Evolutionary conservation across 2,113 vertebrate species (phyloP), one percentile per base, ranked within the genome.

Genomic region (Elephantulus edwardii): DNA sequence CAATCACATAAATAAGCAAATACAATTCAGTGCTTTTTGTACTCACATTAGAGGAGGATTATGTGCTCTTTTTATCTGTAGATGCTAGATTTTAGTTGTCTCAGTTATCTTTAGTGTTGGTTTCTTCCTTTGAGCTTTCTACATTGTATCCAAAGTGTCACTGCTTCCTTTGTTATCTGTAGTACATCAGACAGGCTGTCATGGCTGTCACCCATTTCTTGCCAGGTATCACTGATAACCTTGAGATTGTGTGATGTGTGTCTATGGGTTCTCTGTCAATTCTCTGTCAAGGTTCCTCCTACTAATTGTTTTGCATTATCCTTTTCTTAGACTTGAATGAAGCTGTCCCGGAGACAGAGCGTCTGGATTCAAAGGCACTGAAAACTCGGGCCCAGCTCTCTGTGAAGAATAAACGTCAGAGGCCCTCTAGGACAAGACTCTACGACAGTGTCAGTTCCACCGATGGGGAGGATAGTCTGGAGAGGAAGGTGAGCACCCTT

Each of bases 401-500:
- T 0, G 96, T 98, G 84, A 98, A 97, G 95, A 98, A 98, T 90
- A 98, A 98, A 88, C 96, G 98, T 77, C 98, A 98, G 92, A 97
- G 97, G 46, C 96, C 97, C 2, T 97, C 95, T 5, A 96, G 98
- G 93, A 97, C 97, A 24, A 94, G 97, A 72, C 95, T 97, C 4
- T 97, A 97, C 40, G 98, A 98, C 50, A 98, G 98, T 89, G 95
- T 98, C 96, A 98, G 98, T 83, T 99, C 98, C 3, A 98, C 98
- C 20, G 98, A 99, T 54, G 97, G 97, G 93, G 98, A 98, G 97
- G 99, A 96, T 98, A 99, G 95, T 97, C 96, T 98, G 14, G 97
- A 98, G 88, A 93, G 96, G 89, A 98, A 97, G 98, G 98, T 98
- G 96, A 98, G 96, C 24, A 0, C 30, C 40, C 10, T 13, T 19